These are phyloP conservation scores for Bombus consobrinus DNA, from an alignment of 1,140 invertebrate genomes.

Conservation along the genomic window DNA sequence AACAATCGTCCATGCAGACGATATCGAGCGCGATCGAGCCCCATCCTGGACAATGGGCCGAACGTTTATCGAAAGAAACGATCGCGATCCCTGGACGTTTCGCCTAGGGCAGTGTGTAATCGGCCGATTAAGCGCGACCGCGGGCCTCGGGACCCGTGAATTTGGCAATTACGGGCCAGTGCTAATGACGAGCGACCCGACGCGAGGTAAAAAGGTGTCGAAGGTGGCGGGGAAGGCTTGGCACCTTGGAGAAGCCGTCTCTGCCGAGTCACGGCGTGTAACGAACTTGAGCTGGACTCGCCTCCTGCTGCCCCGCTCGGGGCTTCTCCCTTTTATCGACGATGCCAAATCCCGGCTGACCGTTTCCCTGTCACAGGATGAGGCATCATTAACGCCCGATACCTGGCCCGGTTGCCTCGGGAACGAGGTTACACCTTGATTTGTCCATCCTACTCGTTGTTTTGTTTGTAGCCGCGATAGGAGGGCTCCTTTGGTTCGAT, in stretches of 20 bases:
- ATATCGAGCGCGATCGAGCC: slow-evolving; percentile 6
- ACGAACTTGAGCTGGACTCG: slow-evolving; percentile 73
- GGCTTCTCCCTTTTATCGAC: slow-evolving; percentile 59
- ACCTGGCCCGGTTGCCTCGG: not conserved
- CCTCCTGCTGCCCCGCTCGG: slow-evolving; percentile 20
- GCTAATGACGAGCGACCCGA: slow-evolving; percentile 64
- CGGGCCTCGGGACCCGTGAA: slow-evolving; percentile 56
- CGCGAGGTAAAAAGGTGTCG: slow-evolving; percentile 53
- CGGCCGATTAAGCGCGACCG: slow-evolving; percentile 64
- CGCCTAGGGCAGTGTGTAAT: slow-evolving; percentile 44
- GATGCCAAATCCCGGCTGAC: slow-evolving; percentile 60
- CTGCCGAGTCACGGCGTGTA: slow-evolving; percentile 79
- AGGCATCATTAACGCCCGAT: slow-evolving; percentile 51
- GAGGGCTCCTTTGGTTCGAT: not conserved
- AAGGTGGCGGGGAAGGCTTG: slow-evolving; percentile 25
- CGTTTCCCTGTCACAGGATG: slow-evolving; percentile 56
- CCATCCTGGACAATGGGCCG: not conserved
- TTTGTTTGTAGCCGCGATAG: not conserved
- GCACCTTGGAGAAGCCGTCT: slow-evolving; percentile 66
- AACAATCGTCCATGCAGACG: not conserved
- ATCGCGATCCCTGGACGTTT: slow-evolving; percentile 30
- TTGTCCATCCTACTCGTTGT: slow-evolving; percentile 18
- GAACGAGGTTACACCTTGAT: slow-evolving; percentile 29
- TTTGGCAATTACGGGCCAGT: slow-evolving; percentile 68
- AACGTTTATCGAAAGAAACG: slow-evolving; percentile 34